These are phyloP conservation scores for Pelecanoides urinatrix DNA, from an alignment of 2,113 vertebrate genomes.

Conservation along the genomic window DNA sequence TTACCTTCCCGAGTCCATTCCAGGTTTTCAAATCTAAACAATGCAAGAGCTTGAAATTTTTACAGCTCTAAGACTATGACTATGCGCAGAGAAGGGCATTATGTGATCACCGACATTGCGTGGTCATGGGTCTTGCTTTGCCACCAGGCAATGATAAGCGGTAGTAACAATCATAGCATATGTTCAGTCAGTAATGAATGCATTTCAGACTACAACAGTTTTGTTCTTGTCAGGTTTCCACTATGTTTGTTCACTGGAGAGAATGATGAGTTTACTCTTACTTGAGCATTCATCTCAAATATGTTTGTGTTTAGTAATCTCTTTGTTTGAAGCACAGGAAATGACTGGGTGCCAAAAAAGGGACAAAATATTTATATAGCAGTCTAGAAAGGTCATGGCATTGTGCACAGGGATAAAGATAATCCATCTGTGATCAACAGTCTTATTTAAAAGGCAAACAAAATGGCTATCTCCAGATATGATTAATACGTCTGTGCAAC, in stretches of 20 bases:
- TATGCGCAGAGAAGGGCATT: background rate
- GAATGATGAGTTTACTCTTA: conserved; percentile 21
- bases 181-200: background rate
- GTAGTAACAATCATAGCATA: background rate
- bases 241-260: conserved; percentile 13
- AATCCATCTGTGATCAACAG: background rate
- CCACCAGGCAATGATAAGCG: background rate
- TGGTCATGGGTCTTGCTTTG: background rate
- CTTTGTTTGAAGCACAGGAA: conserved; percentile 31
- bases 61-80: background rate
- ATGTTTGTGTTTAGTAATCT: background rate
- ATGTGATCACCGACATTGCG: background rate
- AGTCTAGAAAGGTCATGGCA: background rate
- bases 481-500: background rate
- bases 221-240: background rate
- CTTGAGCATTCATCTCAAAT: background rate
- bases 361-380: conserved; percentile 25
- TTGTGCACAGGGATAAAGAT: background rate
- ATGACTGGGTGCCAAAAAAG: background rate
- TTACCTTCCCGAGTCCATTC: background rate
- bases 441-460: background rate
- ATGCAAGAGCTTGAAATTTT: background rate
- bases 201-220: background rate
- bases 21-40: background rate
- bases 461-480: background rate